Base-by-base conservation (phyloP, 2,797 vertebrate species). In the Psittacula derbiana region DNA sequence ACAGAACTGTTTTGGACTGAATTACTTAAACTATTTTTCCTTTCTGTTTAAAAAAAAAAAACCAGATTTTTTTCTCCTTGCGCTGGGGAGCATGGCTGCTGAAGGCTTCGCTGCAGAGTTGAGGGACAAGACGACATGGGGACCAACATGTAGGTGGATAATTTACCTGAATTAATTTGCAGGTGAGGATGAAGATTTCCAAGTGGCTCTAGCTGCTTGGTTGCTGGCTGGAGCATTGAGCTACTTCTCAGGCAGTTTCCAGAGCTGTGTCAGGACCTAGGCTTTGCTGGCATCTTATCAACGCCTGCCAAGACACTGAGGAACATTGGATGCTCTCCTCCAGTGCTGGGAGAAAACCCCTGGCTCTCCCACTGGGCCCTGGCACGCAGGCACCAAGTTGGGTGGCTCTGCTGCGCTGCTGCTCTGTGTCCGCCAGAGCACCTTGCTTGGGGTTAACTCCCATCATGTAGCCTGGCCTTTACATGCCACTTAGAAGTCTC, bases 291-390 rank as follows among this genome's bases (percentile, higher is more conserved):
- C 44, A 70, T 46, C 10, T 40, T 66, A n/a, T 30, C 5, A 5
- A 41, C 5, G 5, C 18, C 55, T 28, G 33, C 71, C 11, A 15
- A 41, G n/a, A 40, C 30, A 46, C 44, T 7, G 43, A 55, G 38
- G 12, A 57, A n/a, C 24, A 17, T 4, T 30, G 28, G 46, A 31
- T 40, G n/a, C 67, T 61, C 36, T 44, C 19, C 13, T 36, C 52
- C 1, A 0, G 33, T 1, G 2, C 30, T 36, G 28, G 17, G 8
- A 28, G n/a, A 19, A 28, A 80, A 72, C 7, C 11, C 36, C 21
- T 6, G 3, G 49, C 27, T 62, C 15, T 62, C 31, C 41, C 44
- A 33, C n/a, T 12, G n/a, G 71, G 28, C 38, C n/a, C 20, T 58
- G 1, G 1, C 20, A 33, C 15, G 9, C 17, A 4, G 66, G 74